Base-by-base conservation (phyloP, 2,888 invertebrate species). In the Drosophila algonquin region DNA sequence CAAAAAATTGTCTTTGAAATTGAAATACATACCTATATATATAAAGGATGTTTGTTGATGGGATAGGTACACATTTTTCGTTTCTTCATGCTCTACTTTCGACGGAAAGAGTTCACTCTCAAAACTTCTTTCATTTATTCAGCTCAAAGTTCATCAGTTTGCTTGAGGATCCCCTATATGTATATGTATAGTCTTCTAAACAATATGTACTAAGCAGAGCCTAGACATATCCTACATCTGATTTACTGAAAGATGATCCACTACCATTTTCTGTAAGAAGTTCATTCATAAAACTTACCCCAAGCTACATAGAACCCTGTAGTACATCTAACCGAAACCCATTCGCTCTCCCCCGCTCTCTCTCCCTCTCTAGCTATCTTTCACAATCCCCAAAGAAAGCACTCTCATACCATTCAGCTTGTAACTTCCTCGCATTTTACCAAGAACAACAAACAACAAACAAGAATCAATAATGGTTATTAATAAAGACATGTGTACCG, bases 401-500 rank as follows among this genome's bases (percentile, higher is more conserved):
- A 60, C 12, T 63, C 4, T 1, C 35, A 48, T 53, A 21, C 53
- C 64, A 65, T 75, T 77, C 64, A 74, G 65, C 68, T 75, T 63
- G 58, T 56, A 72, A 79, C 76, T 72, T 63, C 72, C 65, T 67
- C 67, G 69, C 74, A 76, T 62, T 74, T 75, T 57, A 71, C 60
- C 35, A 53, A 61, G 48, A 61, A 63, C 47, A 62, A 68, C 16
- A 21, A 21, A 21, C 21, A 21, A 21, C 18, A 68, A 63, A 50
- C 63, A 64, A 75, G 52, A 79, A 84, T 78, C 77, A 79, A 80
- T 82, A 73, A 73, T 65, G 81, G 81, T 73, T 86, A 75, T 79
- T 83, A 82, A 86, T 86, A 79, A 83, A 77, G 81, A 82, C 82
- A 82, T 86, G 86, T 86, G 81, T 82, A 86, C 64, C 65, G 52